phyloP scores from a whole-genome alignment of 2,113 vertebrate species.

The Myotis lucifugus region DNA sequence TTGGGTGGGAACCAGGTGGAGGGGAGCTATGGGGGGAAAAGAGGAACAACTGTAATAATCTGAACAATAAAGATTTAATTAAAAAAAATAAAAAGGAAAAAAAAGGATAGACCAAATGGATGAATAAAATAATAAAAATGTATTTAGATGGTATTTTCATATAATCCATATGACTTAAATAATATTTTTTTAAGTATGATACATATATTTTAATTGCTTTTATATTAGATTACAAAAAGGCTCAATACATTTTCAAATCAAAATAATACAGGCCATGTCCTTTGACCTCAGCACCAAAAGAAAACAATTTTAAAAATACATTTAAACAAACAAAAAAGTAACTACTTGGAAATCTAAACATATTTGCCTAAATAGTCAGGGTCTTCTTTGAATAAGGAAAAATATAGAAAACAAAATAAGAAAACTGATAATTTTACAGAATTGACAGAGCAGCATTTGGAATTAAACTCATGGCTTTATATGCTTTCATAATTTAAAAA shows the following conservation, averaged over 20 bases:
- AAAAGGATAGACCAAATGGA: neutral
- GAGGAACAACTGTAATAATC: no score
- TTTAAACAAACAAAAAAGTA: neutral
- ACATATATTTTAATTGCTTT: constrained; percentile 1
- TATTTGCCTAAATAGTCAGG: neutral
- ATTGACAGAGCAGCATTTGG: neutral
- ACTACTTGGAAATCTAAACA: neutral
- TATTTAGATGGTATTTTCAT: neutral
- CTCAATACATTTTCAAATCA: neutral
- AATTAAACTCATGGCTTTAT: neutral
- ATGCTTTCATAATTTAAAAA: neutral
- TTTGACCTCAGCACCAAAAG: neutral
- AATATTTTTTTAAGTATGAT: neutral
- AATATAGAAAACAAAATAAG: neutral
- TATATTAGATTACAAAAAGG: neutral
- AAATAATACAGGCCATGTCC: neutral
- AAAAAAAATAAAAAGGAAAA: no score
- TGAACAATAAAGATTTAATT: no score
- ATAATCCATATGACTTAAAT: neutral
- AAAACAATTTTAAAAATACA: neutral
- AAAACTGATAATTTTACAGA: neutral
- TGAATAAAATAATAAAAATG: neutral
- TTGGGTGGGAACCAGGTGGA: no score
- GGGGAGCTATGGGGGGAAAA: no score
- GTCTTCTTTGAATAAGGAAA: neutral